Base-by-base conservation (phyloP, 2,797 vertebrate species). In the Enteromius viviparus region DNA sequence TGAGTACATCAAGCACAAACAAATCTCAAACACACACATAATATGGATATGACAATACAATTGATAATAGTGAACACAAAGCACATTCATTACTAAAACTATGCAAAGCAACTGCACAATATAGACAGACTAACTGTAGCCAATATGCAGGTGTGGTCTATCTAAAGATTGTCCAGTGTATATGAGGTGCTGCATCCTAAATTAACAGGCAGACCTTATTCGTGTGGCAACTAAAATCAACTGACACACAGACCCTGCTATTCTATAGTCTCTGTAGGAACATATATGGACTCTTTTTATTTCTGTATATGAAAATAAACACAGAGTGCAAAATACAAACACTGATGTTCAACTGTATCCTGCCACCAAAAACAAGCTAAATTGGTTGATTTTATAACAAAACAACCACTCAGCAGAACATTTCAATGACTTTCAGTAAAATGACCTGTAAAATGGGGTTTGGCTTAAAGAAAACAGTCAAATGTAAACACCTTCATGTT, bases 291-390 rank as follows among this genome's bases (percentile, higher is more conserved):
- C 11, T 60, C 11, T 47, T 32, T 32, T 72, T 89, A 89, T 75
- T 86, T 91, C 72, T 87, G 87, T 89, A 91, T 90, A 84, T 84
- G 62, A 92, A 93, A 93, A 93, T 92, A 91, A 93, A 91, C 40
- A 65, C 14, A 91, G 76, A 85, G 4, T 74, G 65, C 66, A 80
- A 87, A 86, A 84, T 80, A 85, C 78, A 68, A 78, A 66, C 42
- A 40, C 37, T 83, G 51, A 72, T 79, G 53, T 53, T 62, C 60
- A 62, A 62, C 60, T 7, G 3, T 62, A 29, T 76, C 64, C 55
- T 19, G 29, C 23, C 60, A 80, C 23, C 64, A 17, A 80, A 84
- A 84, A 83, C 58, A 4, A 49, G 26, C 17, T 78, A 34, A 70
- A 76, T 5, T 55, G 68, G 65, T 66, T 74, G 34, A 79, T 85